Base-by-base conservation (phyloP, 2,888 invertebrate genomes). In the Plutella xylostella region DNA sequence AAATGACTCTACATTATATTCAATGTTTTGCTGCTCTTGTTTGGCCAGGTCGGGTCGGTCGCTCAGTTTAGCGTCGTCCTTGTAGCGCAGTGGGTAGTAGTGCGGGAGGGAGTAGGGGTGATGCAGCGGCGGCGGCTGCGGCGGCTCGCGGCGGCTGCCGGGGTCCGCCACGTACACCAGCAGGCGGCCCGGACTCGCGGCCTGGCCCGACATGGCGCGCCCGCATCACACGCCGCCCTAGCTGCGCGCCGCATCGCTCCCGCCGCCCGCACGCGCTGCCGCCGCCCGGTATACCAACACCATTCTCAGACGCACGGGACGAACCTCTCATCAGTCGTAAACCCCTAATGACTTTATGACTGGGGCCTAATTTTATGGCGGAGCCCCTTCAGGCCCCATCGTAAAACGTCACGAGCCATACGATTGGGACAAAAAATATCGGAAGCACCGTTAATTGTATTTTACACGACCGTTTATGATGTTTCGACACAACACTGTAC, bases 131-230 rank as follows among this genome's bases (percentile, higher is more conserved):
- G 28, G 28, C n/a, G n/a, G n/a, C n/a, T 59, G 63, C 59, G 66
- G 66, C 60, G 67, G 67, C 52, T 67, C 68, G 55, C 66, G 60
- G 51, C 65, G 41, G 48, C 47, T 68, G 67, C 69, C 73, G 73
- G 74, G 69, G 69, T 74, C 82, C 71, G 77, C 73, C 77, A 84
- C 82, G 79, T 83, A 83, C 62, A 84, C 70, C 74, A 83, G 74
- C 71, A 84, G 72, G 75, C 83, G 82, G 73, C 80, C 74, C 69
- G 73, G 72, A 61, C 69, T 75, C 68, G 76, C 72, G 75, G 85
- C 77, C 83, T 73, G 85, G 79, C 87, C 85, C 77, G 89, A 88
- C 85, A 90, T 89, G 90, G 88, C 89, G 90, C 90, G 86, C 88
- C 88, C 84, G 90, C 89, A 90, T 90, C 85, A 86, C 89, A 85